These are phyloP conservation scores for Porites lobata DNA, from an alignment of 92 coral and sea anemone genomes.

Conservation along the genomic window DNA sequence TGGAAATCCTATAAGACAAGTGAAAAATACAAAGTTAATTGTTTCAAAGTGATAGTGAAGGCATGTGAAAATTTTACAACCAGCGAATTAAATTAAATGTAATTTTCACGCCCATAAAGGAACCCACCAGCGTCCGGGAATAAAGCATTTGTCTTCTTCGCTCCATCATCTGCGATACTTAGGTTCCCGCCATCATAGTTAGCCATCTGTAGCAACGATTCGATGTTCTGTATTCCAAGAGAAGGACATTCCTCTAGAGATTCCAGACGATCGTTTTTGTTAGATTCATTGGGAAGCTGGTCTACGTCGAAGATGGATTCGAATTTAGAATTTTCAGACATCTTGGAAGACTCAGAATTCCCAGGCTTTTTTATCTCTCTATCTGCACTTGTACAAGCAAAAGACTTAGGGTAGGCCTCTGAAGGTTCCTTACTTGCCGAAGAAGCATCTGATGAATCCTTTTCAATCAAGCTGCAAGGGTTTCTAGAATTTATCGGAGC, in stretches of 20 bases:
- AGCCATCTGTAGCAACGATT: background rate
- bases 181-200: too few relatives aligned
- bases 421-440: background rate
- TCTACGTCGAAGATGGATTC: too few relatives aligned
- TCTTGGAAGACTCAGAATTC: background rate
- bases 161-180: background rate
- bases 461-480: background rate
- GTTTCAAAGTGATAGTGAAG: background rate
- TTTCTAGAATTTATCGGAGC: background rate
- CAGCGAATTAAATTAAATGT: background rate
- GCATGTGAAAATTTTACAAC: background rate
- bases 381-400: background rate
- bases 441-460: too few relatives aligned
- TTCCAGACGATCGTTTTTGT: background rate
- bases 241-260: background rate
- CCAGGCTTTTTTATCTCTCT: background rate
- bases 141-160: background rate
- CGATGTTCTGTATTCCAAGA: background rate
- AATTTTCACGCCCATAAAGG: background rate
- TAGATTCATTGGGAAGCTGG: too few relatives aligned
- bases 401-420: background rate
- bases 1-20: background rate
- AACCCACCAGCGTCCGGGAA: background rate
- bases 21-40: background rate
- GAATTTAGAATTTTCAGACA: background rate